Percentiles rank a stretch among this genome's conserved stretches.
Conservation (phyloP, 92 coral and sea anemone species). For the Porites rus region DNA sequence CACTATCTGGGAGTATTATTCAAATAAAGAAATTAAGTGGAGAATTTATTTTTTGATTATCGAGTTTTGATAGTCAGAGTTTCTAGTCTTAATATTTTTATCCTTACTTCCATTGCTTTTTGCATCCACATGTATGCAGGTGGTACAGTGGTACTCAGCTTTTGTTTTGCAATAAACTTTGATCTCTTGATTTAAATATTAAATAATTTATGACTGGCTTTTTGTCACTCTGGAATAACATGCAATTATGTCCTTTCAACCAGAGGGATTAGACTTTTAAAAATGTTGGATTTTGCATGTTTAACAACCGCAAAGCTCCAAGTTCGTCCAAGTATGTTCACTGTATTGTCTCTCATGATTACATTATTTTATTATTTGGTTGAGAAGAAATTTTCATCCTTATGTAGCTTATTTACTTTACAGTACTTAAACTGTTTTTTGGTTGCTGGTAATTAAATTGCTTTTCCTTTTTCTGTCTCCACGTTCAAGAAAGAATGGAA, state of each 20-base stretch:
- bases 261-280: constrained; percentile 10
- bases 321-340: constrained; percentile 62
- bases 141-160: background rate
- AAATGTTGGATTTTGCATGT: constrained; percentile 30
- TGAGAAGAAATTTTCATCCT: background rate
- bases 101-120: background rate
- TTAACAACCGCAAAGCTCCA: constrained; percentile 28
- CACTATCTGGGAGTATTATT: no score
- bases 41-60: no score
- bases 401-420: background rate
- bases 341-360: background rate
- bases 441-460: constrained; percentile 6
- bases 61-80: no score
- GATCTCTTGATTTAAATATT: constrained; percentile 30
- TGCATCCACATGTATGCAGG: background rate
- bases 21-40: no score
- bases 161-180: constrained; percentile 7
- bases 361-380: background rate
- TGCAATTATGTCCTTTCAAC: background rate
- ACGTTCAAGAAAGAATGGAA: background rate
- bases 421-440: background rate
- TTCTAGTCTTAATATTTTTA: no score
- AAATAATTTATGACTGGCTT: constrained; percentile 21
- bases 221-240: background rate
- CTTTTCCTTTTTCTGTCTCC: background rate